Conservation (phyloP, 2,113 vertebrate species). For the Spea bombifrons region DNA sequence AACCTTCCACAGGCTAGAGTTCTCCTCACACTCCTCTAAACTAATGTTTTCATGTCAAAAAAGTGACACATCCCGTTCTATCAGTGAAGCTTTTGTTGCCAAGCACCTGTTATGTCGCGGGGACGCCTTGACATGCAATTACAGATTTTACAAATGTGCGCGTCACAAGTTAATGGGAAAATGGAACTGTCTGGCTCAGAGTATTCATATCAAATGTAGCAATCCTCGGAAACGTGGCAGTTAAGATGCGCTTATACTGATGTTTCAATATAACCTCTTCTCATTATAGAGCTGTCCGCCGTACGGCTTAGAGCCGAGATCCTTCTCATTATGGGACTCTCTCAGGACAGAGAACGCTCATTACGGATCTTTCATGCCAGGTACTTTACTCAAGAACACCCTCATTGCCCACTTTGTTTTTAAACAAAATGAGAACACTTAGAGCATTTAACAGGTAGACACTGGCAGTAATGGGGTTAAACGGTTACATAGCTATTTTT, state of each 20-base stretch:
- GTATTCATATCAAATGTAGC: background rate
- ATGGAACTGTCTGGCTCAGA: background rate
- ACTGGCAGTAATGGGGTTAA: too few relatives aligned
- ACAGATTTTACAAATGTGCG: background rate
- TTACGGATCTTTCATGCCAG: conserved; percentile 14
- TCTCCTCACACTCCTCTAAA: background rate
- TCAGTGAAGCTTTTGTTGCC: background rate
- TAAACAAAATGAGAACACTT: background rate
- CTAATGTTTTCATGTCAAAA: background rate
- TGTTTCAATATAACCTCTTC: conserved; percentile 10
- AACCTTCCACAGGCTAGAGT: background rate
- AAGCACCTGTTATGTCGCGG: background rate
- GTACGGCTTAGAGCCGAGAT: conserved; percentile 2
- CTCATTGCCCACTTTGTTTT: conserved; percentile 1
- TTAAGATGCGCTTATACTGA: conserved; percentile 9
- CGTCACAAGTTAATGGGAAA: conserved; percentile 1
- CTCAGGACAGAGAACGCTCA: background rate
- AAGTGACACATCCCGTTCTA: background rate
- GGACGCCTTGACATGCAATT: background rate
- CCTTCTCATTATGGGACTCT: background rate
- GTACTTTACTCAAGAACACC: conserved; percentile 21
- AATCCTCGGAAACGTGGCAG: background rate
- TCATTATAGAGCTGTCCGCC: conserved; percentile 28
- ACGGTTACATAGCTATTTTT: too few relatives aligned
- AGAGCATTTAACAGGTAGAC: background rate